A percentile compares a stretch with the other conserved stretches of the same genome.
Evolutionary conservation across 2,888 invertebrate genomes (phyloP).

Genomic region (Athalia circularis): DNA sequence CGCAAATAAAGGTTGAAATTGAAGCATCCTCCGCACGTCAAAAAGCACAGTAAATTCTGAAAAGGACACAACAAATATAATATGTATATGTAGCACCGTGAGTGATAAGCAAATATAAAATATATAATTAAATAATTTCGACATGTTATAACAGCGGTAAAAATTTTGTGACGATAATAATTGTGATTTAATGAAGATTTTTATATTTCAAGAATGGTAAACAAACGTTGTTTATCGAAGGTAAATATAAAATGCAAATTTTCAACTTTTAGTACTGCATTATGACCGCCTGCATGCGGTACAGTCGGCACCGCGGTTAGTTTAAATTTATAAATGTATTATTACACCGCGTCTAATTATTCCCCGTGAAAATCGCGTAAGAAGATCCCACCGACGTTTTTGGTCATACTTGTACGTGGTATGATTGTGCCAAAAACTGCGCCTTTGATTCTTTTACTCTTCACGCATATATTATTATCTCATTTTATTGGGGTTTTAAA

Average conservation of each 20-base stretch:
- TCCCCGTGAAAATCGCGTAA: neutral
- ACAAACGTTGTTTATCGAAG: slow-evolving; percentile 8
- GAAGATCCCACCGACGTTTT: slow-evolving; percentile 16
- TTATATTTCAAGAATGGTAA: too few relatives aligned
- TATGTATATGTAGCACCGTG: too few relatives aligned
- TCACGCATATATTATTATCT: neutral
- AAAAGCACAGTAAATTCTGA: too few relatives aligned
- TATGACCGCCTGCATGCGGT: neutral
- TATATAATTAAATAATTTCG: too few relatives aligned
- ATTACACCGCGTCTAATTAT: slow-evolving; percentile 23
- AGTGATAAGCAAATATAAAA: too few relatives aligned
- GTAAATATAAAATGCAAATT: neutral
- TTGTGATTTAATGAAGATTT: too few relatives aligned
- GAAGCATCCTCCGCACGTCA: too few relatives aligned
- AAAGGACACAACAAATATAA: too few relatives aligned
- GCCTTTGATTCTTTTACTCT: neutral
- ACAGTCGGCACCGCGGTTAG: neutral
- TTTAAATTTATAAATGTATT: neutral
- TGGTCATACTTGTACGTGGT: neutral
- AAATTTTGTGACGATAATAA: too few relatives aligned
- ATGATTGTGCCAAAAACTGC: neutral
- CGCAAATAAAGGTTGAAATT: too few relatives aligned
- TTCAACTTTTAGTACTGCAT: neutral
- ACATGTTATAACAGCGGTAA: too few relatives aligned
- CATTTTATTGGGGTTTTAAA: slow-evolving; percentile 32